Base-by-base conservation (phyloP, 2,797 vertebrate species). In the Menidia menidia region DNA sequence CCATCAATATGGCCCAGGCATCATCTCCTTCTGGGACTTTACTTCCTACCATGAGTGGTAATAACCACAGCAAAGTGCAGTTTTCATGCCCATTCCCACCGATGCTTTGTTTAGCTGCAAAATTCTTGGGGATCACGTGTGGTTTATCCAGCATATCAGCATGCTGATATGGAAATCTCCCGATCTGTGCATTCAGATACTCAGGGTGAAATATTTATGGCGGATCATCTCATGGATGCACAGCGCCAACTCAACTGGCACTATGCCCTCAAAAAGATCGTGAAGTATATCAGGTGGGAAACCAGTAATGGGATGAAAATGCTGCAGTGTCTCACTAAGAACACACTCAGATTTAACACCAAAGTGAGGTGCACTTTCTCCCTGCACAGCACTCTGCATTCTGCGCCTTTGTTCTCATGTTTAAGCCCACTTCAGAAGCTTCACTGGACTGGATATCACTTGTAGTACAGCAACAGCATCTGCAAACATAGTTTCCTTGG, bases 51-150 rank as follows among this genome's bases (percentile, higher is more conserved):
- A 71, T 60, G 1, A 63, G 9, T 6, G 76, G 58, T 14, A 77
- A n/a, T 45, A 77, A 55, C n/a, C 67, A 72, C 15, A 82, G 16
- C 43, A 84, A 43, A 42, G 75, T 73, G 6, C 31, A 44, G 60
- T 80, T 80, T 77, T 81, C 59, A 71, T 84, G 60, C 8, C 80
- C 55, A 71, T 86, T 85, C 0, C 73, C 75, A 1, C 67, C 65
- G 59, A 76, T 86, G 13, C 11, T 81, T 30, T 3, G 1, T 52
- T 80, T 80, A 0, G 50, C 19, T 5, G 25, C 14, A 60, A 75
- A 67, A 6, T 2, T 69, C 0, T 75, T 71, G 2, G 63, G 30
- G 5, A 72, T 78, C 6, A 0, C 18, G 8, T 88, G 44, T 41
- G 73, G 64, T 72, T 39, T 12, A 54, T 59, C 45, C 52, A 33